A percentile compares a stretch with the other conserved stretches of the same genome.
Conservation (phyloP, 2,888 invertebrate genomes). For the Zele albiditarsus region DNA sequence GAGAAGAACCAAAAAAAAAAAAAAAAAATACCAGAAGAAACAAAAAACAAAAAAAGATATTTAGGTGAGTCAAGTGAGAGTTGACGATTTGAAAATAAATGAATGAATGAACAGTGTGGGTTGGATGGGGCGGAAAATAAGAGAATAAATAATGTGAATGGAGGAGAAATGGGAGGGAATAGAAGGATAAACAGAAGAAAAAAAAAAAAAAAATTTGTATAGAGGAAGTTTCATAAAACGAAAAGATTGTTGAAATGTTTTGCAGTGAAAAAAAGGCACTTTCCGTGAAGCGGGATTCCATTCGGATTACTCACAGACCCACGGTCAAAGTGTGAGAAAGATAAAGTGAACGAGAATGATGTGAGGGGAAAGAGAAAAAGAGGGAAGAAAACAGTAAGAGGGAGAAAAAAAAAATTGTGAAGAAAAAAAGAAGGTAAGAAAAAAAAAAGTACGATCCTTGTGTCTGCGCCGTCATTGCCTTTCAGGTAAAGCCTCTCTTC, state of each 20-base stretch:
- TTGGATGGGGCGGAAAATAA: background rate
- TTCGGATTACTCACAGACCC: conserved; percentile 56
- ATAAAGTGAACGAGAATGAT: conserved; percentile 19
- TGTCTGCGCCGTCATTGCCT: conserved; percentile 12
- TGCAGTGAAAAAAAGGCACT: conserved; percentile 52
- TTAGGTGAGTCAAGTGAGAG: conserved; percentile 7
- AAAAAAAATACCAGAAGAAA: background rate
- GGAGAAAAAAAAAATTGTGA: conserved; percentile 18
- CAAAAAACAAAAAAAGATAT: background rate
- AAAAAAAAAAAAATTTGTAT: conserved; percentile 28
- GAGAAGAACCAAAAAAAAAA: background rate
- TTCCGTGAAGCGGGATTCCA: conserved; percentile 63
- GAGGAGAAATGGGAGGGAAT: background rate
- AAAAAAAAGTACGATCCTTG: background rate
- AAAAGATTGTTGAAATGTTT: conserved; percentile 45
- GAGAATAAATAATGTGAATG: conserved; percentile 15
- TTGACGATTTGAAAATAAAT: background rate
- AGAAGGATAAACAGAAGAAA: background rate
- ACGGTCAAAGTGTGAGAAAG: conserved; percentile 40
- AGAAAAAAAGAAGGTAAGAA: background rate
- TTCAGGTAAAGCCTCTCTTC: conserved; percentile 27
- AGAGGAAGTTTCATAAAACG: conserved; percentile 39
- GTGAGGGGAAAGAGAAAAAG: conserved; percentile 25
- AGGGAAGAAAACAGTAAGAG: background rate
- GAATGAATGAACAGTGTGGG: background rate